Percentiles rank a stretch among this genome's conserved stretches.
These are phyloP conservation scores for Drosophila kurseongensis DNA, from an alignment of 1,140 invertebrate genomes.

Conservation along the genomic window DNA sequence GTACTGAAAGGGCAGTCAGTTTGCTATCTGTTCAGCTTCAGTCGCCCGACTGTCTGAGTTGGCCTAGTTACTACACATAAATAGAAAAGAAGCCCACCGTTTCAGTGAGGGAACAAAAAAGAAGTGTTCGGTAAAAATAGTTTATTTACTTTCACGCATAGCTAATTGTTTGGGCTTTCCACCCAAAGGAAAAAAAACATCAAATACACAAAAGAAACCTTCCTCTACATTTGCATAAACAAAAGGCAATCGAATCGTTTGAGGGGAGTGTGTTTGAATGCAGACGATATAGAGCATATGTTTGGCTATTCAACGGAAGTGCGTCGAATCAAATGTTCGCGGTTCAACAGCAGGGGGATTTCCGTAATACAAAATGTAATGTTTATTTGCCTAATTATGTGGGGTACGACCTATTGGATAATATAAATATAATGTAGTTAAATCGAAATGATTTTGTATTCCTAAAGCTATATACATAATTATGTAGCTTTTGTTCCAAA, in stretches of 20 bases:
- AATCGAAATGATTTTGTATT: no score
- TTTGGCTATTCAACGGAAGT: conserved; percentile 55
- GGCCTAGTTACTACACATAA: conserved; percentile 62
- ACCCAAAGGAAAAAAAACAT: conserved; percentile 23
- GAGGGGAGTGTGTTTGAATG: conserved; percentile 15
- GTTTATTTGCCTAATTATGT: conserved; percentile 58
- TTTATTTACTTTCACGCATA: conserved; percentile 67
- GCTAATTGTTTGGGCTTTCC: conserved; percentile 66
- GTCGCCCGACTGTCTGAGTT: conserved; percentile 53
- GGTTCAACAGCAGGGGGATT: conserved; percentile 15
- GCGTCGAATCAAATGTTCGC: conserved; percentile 30
- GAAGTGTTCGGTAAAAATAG: conserved; percentile 63
- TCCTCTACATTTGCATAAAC: conserved; percentile 72
- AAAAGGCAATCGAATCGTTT: conserved; percentile 51
- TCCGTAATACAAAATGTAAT: conserved; percentile 54
- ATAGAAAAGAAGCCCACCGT: conserved; percentile 34
- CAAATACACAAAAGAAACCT: conserved; percentile 33
- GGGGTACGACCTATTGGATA: conserved; percentile 3
- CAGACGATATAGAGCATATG: conserved; percentile 69
- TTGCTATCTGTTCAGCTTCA: conserved; percentile 11
- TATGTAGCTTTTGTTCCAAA: no score
- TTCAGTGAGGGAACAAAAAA: conserved; percentile 12
- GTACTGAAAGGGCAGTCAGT: conserved; percentile 27
- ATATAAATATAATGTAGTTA: no score
- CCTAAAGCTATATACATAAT: not conserved